Evolutionary conservation across 2,797 vertebrate genomes (phyloP), one percentile per base, ranked within the genome.

Genomic region (Bufotes viridis): DNA sequence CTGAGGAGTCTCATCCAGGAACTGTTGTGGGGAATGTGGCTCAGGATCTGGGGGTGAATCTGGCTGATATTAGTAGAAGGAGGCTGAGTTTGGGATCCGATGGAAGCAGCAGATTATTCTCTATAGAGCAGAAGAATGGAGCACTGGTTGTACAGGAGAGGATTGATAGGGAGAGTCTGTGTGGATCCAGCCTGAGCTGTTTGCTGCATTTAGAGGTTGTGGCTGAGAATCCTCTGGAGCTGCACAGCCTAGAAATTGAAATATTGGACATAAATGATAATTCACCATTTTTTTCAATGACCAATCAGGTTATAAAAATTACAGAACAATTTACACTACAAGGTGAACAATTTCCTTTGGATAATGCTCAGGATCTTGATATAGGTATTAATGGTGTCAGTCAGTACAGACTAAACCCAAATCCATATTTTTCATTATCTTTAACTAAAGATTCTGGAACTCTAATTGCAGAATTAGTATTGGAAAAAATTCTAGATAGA

Each of bases 241-340:
- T 97, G 20, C 94, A 96, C 57, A 96, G 96, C 18, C 93, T 98
- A 26, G 94, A 96, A 90, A 96, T 99, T 89, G 95, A 98, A 90
- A 94, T 99, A 90, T 89, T 96, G 93, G 98, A 99, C 89, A 93
- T 98, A 78, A 99, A 99, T 51, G 98, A 99, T 93, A 99, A 99
- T 85, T 95, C 97, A 3, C 96, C 96, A 79, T 92, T 90, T 76
- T 97, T 97, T 90, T 94, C 94, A 14, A 94, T 93, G 57, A 91
- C 80, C 61, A 95, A 95, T 89, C 93, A 95, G 74, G 93, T 94
- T n/a, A 69, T 97, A 90, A 95, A 96, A 78, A 94, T 97, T 53
- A 96, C 95, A 0, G 96, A 96, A 85, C 2, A 69, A 10, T 0
- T 79, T 4, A 94, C 95, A 6, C 93, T 92, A 22, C 95, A 93